Conservation (phyloP, 2,888 invertebrate genomes). For the Malthinus seriepunctatus region DNA sequence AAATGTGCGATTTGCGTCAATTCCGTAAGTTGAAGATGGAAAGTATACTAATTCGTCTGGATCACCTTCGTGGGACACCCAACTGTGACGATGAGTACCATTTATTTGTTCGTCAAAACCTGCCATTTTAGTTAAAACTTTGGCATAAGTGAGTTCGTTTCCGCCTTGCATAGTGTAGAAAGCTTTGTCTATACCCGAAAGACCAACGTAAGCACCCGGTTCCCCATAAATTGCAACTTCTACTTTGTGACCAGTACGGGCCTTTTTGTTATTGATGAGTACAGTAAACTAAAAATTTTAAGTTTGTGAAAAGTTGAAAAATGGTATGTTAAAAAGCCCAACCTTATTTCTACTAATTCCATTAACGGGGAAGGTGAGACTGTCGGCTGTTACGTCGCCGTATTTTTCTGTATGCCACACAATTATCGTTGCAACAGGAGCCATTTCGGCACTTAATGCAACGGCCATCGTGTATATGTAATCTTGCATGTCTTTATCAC, state of each 20-base stretch:
- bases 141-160: conserved; percentile 85
- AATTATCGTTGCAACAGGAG: conserved; percentile 87
- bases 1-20: conserved; percentile 93
- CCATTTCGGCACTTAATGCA: conserved; percentile 84
- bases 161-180: conserved; percentile 94
- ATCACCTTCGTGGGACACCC: conserved; percentile 84
- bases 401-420: conserved; percentile 84
- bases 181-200: conserved; percentile 87
- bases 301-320: conserved; percentile 1
- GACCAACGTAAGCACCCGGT: conserved; percentile 91
- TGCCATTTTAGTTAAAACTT: conserved; percentile 85
- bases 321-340: conserved; percentile 9
- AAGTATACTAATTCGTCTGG: conserved; percentile 85
- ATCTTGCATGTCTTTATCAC: conserved; percentile 82
- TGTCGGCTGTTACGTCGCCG: conserved; percentile 88
- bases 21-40: conserved; percentile 87
- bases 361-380: conserved; percentile 95
- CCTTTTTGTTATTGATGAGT: conserved; percentile 89
- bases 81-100: conserved; percentile 80
- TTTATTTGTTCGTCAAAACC: conserved; percentile 84
- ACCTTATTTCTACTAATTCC: conserved; percentile 92
- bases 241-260: conserved; percentile 88
- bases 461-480: conserved; percentile 80
- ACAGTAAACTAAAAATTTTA: conserved; percentile 69
- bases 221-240: conserved; percentile 93